Evolutionary conservation across 2,888 invertebrate species (phyloP), one percentile per base, ranked within the genome.

Genomic region (Aproaerema taeniolella): DNA sequence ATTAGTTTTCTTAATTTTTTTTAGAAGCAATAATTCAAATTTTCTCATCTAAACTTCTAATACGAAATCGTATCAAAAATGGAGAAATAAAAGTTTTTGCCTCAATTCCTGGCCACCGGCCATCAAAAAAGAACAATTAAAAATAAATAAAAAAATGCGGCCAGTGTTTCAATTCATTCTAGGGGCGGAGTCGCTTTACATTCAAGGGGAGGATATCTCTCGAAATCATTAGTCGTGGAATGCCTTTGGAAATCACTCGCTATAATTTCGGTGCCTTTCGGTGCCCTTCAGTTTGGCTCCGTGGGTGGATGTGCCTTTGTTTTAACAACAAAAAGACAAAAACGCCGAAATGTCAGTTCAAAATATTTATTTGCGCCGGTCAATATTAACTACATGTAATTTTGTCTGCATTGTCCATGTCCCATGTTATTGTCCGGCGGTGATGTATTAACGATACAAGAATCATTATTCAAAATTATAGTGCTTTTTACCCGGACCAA

Each of bases 141-240:
- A 72, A 74, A 74, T 73, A 73, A 71, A 72, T 67, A 63, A 80
- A 77, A 72, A 71, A 63, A 47, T 51, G 61, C 55, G 52, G 67
- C 60, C 80, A 71, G 80, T 82, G 82, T 85, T 85, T 86, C 85
- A 85, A 82, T 83, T 83, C 82, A 82, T 82, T 81, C 67, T 55
- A 49, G 66, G 76, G 86, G 86, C 85, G 86, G 81, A 53, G 77
- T 71, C 79, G 70, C 63, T 83, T 83, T 82, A 85, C 81, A 86
- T 86, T 86, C 82, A 86, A 73, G 82, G 86, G 86, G 86, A 81
- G 86, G 86, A 52, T 82, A 79, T 77, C 63, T 75, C 59, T 82
- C 80, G 60, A 77, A 86, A 85, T 86, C 85, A 86, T 86, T 86
- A 86, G 82, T 67, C 67, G 62, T 59, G 77, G 82, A 85, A 85